Base-by-base conservation (phyloP, 64 coral and sea anemone genomes). In the Montipora foliosa region DNA sequence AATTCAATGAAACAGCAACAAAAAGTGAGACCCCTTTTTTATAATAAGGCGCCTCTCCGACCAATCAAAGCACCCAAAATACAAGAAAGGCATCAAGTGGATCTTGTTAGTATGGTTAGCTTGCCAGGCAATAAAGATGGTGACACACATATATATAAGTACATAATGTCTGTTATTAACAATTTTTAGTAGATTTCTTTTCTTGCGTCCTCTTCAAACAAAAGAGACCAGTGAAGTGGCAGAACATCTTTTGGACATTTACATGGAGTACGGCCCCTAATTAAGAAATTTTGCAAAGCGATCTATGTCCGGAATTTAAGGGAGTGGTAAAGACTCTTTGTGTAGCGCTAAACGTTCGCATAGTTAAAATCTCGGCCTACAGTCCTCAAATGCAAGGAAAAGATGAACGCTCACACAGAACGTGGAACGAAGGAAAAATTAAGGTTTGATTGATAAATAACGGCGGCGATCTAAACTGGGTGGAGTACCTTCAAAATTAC, bases 361-460 rank as follows among this genome's bases (percentile, higher is more conserved):
- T 91, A 1, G 82, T 91, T 16, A 21, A 25, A 25, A 75, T 78
- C n/a, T 15, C 51, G 9, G 72, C 79, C 1, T 91, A 91, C 49
- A 57, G 76, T 80, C 89, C 79, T 2, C 89, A 91, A 21, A 25
- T 0, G 15, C 79, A 91, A 57, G 89, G 89, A 51, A 81, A 91
- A 81, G 77, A 76, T 0, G 66, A 91, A 37, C 11, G 88, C 9
- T 79, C 75, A 29, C 89, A 91, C 22, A 61, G 89, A 64, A 91
- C 89, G 10, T 91, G 58, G 78, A 80, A 81, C 29, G 29, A 37
- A 37, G 29, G 64, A 58, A 69, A 59, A 91, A 83, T 17, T 91
- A 4, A 25, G 57, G 19, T 91, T 82, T 45, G 89, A 91, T 11
- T 91, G 6, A 8, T 59, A 6, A 48, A 24, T 3, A 37, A 46